Conservation (phyloP, 2,888 invertebrate species). For the Melikaiella ostensackeni region DNA sequence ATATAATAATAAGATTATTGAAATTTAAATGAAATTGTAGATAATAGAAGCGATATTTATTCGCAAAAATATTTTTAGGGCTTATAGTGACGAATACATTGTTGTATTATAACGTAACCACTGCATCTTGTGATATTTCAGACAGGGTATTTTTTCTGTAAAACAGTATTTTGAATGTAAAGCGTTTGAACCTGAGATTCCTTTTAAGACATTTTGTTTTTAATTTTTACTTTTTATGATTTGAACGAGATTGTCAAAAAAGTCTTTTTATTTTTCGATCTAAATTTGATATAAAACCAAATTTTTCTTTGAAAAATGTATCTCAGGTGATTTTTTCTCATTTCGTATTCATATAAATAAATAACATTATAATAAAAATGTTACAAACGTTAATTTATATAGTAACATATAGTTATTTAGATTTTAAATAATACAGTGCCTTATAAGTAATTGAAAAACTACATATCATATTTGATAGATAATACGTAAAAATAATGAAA, state of each 20-base stretch:
- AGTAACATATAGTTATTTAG: neutral
- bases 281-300: too few species aligned
- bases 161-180: conserved; percentile 24
- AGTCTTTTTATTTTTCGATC: too few species aligned
- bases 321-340: neutral
- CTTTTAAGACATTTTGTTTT: too few species aligned
- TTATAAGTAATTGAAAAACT: neutral
- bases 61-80: neutral
- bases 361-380: neutral
- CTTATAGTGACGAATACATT: neutral
- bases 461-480: neutral
- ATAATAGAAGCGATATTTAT: neutral
- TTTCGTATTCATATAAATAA: neutral
- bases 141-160: conserved; percentile 5
- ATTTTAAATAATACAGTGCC: neutral
- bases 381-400: too few species aligned
- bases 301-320: neutral
- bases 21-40: neutral
- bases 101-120: conserved; percentile 13
- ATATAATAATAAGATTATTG: neutral
- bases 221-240: too few species aligned
- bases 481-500: neutral
- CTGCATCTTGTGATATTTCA: conserved; percentile 32
- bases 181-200: neutral
- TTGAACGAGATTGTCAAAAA: too few species aligned